phyloP scores from a whole-genome alignment of 2,888 invertebrate genomes.

The Patella caerulea region DNA sequence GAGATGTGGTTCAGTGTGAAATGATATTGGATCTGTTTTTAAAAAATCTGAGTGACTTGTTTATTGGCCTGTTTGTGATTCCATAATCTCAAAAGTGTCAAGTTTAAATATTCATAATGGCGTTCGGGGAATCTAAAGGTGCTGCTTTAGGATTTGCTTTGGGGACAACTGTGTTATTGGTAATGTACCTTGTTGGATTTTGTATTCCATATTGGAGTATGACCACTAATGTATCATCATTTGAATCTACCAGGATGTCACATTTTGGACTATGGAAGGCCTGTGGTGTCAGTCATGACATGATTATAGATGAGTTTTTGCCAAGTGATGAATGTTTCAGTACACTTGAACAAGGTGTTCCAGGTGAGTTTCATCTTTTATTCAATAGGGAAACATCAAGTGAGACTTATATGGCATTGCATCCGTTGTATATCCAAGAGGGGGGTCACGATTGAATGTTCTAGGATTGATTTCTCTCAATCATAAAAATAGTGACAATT shows the following conservation, averaged over 20 bases:
- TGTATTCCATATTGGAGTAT: constrained; percentile 7
- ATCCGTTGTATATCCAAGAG: no score
- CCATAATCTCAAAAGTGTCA: no score
- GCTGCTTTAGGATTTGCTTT: not conserved
- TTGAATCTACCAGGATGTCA: not conserved
- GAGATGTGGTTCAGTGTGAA: no score
- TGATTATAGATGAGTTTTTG: not conserved
- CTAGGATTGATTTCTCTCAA: no score
- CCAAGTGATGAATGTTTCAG: not conserved
- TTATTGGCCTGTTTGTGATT: no score
- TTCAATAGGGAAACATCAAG: no score
- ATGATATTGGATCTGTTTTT: no score
- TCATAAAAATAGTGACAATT: no score
- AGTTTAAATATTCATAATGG: not conserved
- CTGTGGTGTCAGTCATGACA: not conserved
- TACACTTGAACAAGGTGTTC: not conserved
- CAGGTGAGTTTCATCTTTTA: not conserved
- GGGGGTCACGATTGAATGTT: no score
- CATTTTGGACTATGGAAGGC: not conserved
- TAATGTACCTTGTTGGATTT: constrained; percentile 2
- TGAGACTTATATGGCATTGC: no score
- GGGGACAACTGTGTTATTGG: not conserved
- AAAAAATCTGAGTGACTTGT: no score
- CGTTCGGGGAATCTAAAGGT: not conserved
- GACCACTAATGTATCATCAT: not conserved